Evolutionary conservation across 1,140 invertebrate genomes (phyloP), one percentile per base, ranked within the genome.

Genomic region (Eufriesea mexicana): DNA sequence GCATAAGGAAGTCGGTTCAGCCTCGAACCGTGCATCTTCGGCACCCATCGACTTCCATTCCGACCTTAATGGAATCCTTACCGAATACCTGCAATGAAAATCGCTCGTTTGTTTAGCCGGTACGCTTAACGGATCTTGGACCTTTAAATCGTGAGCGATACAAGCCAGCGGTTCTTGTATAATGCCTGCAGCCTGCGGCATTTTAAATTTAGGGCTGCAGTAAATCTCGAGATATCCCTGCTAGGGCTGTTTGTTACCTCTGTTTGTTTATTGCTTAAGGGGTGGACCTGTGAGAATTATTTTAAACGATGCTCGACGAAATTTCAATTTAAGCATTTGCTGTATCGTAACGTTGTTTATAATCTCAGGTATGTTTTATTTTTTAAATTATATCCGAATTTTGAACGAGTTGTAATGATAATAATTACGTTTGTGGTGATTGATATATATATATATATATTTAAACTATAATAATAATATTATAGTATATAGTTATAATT

Each of bases 11-110:
- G 35, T 78, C 68, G 16, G 28, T n/a, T 71, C 25, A 2, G 9
- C 35, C 57, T 49, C 49, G 49, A 67, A 35, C 5, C 74, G 47
- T 64, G n/a, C 42, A 28, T 51, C 45, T 28, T 51, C 47, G 23
- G 59, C 25, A 71, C 59, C 54, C 66, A 47, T 35, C 49, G 66
- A 71, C 54, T 55, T 71, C 42, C 45, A 71, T 71, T n/a, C 51
- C 54, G 25, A 51, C 42, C 51, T 70, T 67, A 68, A 71, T 47
- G 66, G 62, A 71, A 79, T 45, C 77, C 20, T 61, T 47, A 23
- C 51, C 66, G 20, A 35, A 23, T 57, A 71, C 25, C 67, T 6
- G 54, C 77, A 49, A 59, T 28, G 55, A 79, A 59, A 70, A 55
- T 57, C 77, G 20, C 4, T 25, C 64, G 54, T 57, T 45, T 47